These are phyloP conservation scores for Phanerotoma sp. DNA, from an alignment of 2,888 invertebrate species.

Conservation along the genomic window DNA sequence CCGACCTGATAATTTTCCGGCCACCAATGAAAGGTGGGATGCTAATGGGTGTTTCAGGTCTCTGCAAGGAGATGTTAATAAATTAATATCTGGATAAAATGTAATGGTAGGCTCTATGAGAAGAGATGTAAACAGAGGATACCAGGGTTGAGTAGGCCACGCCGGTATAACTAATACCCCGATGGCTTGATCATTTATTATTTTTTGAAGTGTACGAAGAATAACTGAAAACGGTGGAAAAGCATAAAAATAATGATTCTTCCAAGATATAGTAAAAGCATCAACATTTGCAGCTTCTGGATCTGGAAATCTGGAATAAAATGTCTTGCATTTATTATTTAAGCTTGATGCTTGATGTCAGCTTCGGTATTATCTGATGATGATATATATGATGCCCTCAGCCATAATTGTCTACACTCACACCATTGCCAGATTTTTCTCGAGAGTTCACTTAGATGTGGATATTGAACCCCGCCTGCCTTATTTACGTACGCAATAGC, in stretches of 20 bases:
- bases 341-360: conserved; percentile 8
- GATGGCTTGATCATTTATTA: conserved; percentile 4
- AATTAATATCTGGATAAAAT: not conserved
- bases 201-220: conserved; percentile 17
- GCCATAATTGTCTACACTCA: conserved; percentile 12
- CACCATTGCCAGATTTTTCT: conserved; percentile 24
- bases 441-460: conserved; percentile 9
- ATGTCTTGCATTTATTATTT: conserved; percentile 32
- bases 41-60: conserved; percentile 13
- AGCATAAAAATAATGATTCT: conserved; percentile 14
- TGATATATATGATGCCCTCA: conserved; percentile 18
- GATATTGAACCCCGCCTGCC: conserved; percentile 9
- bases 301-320: conserved; percentile 36
- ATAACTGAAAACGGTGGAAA: conserved; percentile 25
- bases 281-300: conserved; percentile 31
- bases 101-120: not conserved
- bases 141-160: conserved; percentile 25
- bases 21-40: conserved; percentile 18
- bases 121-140: conserved; percentile 15
- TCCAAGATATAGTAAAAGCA: conserved; percentile 33
- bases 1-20: conserved; percentile 16
- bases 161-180: conserved; percentile 23
- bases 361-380: conserved; percentile 19
- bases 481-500: conserved; percentile 20
- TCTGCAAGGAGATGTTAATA: conserved; percentile 16